phyloP scores from a whole-genome alignment of 2,888 invertebrate species.

The Diloba caeruleocephala region DNA sequence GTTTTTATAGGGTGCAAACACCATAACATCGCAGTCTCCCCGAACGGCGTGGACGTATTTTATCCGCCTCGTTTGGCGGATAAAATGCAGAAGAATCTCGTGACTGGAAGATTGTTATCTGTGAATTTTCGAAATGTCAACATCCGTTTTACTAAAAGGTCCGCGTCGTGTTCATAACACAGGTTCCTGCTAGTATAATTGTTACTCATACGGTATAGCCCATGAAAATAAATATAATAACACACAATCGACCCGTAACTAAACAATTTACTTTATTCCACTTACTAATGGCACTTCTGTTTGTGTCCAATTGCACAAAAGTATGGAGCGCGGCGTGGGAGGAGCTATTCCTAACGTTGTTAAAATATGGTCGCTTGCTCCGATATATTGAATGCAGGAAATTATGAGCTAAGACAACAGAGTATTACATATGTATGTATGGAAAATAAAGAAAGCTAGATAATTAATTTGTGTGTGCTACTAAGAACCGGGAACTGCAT shows the following conservation, averaged over 20 bases:
- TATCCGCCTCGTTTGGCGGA: no score
- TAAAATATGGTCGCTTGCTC: constrained; percentile 16
- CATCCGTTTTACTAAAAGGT: no score
- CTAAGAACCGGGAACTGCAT: no score
- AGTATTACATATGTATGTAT: background rate
- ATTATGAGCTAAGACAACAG: background rate
- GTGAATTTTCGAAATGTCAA: no score
- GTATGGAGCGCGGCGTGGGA: constrained; percentile 23
- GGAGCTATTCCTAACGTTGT: constrained; percentile 40
- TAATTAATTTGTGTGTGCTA: no score
- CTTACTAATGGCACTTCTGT: constrained; percentile 11
- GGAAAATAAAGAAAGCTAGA: background rate
- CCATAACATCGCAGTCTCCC: no score
- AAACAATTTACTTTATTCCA: constrained; percentile 7
- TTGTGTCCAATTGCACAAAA: constrained; percentile 38
- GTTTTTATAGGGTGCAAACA: no score
- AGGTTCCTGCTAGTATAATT: background rate
- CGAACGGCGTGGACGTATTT: no score
- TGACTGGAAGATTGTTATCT: no score
- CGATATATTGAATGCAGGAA: constrained; percentile 4
- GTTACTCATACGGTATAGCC: background rate
- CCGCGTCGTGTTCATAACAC: no score
- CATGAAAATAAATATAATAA: constrained; percentile 3
- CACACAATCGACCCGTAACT: background rate
- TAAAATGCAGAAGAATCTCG: no score